Evolutionary conservation across 2,888 invertebrate species (phyloP).

Genomic region (Prosapia bicincta): DNA sequence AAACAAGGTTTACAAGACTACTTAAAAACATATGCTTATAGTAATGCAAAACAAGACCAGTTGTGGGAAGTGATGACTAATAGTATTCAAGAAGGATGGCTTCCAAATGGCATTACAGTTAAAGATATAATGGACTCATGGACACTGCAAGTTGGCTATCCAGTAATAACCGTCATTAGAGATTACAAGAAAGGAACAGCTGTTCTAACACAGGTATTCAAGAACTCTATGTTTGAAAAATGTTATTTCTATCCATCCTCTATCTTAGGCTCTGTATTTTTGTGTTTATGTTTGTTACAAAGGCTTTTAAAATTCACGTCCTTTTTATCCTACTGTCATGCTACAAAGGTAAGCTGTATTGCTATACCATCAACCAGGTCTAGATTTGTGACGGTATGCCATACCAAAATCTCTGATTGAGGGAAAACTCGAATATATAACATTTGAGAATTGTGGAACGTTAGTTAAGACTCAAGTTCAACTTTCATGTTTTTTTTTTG

Average conservation of each 20-base stretch:
- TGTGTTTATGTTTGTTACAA: neutral
- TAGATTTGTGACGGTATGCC: too few relatives aligned
- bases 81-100: conserved; percentile 54
- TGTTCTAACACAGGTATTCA: conserved; percentile 54
- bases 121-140: conserved; percentile 81
- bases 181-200: conserved; percentile 54
- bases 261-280: neutral
- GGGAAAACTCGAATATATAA: too few relatives aligned
- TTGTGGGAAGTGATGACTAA: conserved; percentile 50
- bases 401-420: too few relatives aligned
- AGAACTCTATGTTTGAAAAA: too few relatives aligned
- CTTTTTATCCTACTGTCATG: too few relatives aligned
- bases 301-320: neutral
- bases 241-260: too few relatives aligned
- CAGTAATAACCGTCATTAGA: conserved; percentile 63
- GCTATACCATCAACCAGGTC: too few relatives aligned
- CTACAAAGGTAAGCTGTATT: too few relatives aligned
- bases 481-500: too few relatives aligned
- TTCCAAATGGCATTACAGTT: conserved; percentile 52
- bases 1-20: conserved; percentile 63
- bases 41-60: conserved; percentile 23
- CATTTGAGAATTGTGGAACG: too few relatives aligned
- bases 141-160: conserved; percentile 82
- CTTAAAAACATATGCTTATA: conserved; percentile 49
- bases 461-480: too few relatives aligned